Conservation (phyloP, 2,888 invertebrate genomes). For the Limnephilus auricula region DNA sequence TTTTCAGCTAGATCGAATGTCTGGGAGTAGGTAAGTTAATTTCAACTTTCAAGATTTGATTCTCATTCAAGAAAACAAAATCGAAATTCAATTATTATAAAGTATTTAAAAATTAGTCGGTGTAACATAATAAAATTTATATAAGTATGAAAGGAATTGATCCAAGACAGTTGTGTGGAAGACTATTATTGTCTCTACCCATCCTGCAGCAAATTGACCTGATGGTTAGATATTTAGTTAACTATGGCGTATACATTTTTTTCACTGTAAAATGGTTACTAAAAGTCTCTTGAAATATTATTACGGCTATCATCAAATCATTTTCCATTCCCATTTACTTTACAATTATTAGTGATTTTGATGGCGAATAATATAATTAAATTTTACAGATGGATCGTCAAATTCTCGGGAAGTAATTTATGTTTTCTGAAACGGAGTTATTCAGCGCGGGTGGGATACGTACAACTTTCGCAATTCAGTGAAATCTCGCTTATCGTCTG, state of each 20-base stretch:
- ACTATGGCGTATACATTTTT: not conserved
- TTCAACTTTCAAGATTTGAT: too few species aligned
- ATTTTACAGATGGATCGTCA: not conserved
- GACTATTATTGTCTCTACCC: too few species aligned
- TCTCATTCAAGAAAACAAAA: too few species aligned
- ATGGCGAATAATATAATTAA: not conserved
- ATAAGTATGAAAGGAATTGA: too few species aligned
- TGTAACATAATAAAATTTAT: too few species aligned
- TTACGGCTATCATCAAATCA: not conserved
- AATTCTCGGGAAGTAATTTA: conserved; percentile 6
- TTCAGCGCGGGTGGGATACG: not conserved
- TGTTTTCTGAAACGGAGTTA: conserved; percentile 24
- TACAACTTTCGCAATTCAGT: conserved; percentile 20
- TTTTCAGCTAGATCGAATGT: too few species aligned
- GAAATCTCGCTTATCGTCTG: conserved; percentile 31
- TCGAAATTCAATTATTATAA: too few species aligned
- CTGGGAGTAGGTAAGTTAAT: too few species aligned
- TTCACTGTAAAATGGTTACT: not conserved
- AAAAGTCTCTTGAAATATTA: not conserved
- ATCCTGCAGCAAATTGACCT: not conserved
- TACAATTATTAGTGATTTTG: not conserved
- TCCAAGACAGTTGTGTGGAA: too few species aligned
- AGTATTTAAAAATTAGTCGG: too few species aligned
- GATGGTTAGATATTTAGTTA: not conserved
- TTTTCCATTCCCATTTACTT: not conserved